phyloP scores from a whole-genome alignment of 2,797 vertebrate species.

The Erpetoichthys calabaricus region DNA sequence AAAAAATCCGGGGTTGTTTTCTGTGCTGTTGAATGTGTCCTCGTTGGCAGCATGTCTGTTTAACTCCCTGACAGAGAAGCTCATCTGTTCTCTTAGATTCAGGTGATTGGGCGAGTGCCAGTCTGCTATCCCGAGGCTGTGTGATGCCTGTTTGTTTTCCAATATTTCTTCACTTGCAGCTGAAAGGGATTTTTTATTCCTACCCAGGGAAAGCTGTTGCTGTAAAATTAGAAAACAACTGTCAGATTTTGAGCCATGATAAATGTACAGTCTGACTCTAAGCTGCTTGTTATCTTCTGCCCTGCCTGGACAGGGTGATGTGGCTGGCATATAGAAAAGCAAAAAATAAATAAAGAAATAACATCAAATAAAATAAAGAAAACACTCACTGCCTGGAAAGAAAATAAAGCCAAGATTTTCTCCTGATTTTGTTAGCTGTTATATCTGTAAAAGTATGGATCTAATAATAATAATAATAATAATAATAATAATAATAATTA shows the following conservation, averaged over 20 bases:
- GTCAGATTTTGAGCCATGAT: constrained; percentile 49
- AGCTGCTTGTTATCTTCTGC: constrained; percentile 49
- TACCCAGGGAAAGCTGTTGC: constrained; percentile 22
- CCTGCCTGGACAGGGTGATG: constrained; percentile 31
- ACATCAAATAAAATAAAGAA: too few relatives aligned
- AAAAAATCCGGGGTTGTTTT: too few relatives aligned
- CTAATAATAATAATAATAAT: too few relatives aligned
- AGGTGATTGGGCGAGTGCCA: constrained; percentile 24
- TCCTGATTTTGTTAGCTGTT: not conserved
- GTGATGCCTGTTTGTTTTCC: constrained; percentile 30
- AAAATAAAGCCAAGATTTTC: not conserved
- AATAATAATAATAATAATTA: too few relatives aligned
- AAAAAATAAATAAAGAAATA: too few relatives aligned
- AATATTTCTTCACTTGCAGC: constrained; percentile 26
- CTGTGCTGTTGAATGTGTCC: too few relatives aligned
- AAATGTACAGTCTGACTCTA: constrained; percentile 40
- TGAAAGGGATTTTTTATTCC: constrained; percentile 25
- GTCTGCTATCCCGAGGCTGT: constrained; percentile 28
- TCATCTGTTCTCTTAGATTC: constrained; percentile 17
- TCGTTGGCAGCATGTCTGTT: constrained; percentile 20
- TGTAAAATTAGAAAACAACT: constrained; percentile 39
- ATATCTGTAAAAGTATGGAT: too few relatives aligned
- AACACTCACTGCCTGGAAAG: not conserved
- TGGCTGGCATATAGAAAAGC: constrained; percentile 3
- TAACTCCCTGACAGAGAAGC: constrained; percentile 4